These are phyloP conservation scores for Lingula anatina DNA, from an alignment of 2,888 invertebrate genomes.

Conservation along the genomic window DNA sequence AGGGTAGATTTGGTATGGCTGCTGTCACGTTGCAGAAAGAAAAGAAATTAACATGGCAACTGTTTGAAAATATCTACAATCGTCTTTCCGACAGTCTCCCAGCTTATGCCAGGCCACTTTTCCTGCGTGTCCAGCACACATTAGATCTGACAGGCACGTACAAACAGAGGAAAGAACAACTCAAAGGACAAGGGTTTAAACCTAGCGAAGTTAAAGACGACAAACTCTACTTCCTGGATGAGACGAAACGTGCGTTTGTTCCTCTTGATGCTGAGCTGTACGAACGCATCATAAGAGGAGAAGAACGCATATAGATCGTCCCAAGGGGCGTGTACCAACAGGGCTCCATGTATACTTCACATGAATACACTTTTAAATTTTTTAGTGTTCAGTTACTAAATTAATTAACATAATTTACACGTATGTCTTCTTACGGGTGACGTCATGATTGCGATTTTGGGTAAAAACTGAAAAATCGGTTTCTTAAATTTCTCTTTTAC, in stretches of 20 bases:
- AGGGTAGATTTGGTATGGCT: constrained; percentile 39
- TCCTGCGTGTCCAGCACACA: constrained; percentile 21
- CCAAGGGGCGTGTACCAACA: too few relatives aligned
- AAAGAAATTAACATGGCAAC: constrained; percentile 10
- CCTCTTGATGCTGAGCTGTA: constrained; percentile 12
- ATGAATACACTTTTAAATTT: too few relatives aligned
- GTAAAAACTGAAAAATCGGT: too few relatives aligned
- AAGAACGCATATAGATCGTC: too few relatives aligned
- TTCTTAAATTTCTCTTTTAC: too few relatives aligned
- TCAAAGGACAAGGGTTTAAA: constrained; percentile 33
- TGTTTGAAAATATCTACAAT: constrained; percentile 14
- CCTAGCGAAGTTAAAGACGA: constrained; percentile 20
- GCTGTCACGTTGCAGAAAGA: constrained; percentile 22
- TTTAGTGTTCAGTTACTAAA: too few relatives aligned
- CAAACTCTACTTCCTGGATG: constrained; percentile 24
- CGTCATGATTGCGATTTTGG: too few relatives aligned
- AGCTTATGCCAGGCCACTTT: constrained; percentile 29
- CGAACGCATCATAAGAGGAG: too few relatives aligned
- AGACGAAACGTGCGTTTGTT: constrained; percentile 15
- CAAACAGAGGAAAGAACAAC: constrained; percentile 35
- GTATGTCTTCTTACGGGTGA: too few relatives aligned
- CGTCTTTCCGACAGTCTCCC: constrained; percentile 22
- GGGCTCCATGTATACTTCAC: too few relatives aligned
- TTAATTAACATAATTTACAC: too few relatives aligned
- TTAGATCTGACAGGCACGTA: constrained; percentile 25